Base-by-base conservation (phyloP, 92 coral and sea anemone genomes). In the Nematostella vectensis region DNA sequence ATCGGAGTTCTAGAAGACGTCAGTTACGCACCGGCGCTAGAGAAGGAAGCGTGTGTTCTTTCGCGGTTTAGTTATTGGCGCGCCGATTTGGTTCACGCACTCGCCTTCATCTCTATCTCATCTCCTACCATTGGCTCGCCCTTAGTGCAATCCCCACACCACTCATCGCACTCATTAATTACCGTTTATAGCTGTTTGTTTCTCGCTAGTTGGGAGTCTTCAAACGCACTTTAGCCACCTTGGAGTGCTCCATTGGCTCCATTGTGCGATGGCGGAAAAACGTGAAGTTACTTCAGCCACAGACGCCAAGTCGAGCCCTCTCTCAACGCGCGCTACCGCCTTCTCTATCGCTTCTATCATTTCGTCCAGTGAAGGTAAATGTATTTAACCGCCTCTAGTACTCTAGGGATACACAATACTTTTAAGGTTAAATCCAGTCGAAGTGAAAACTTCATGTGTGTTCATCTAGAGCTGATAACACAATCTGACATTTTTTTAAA, bases 321-420 rank as follows among this genome's bases (percentile, higher is more conserved):
- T 89, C 79, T 89, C 97, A 3, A 65, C 82, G 17, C 85, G 81
- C 42, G 97, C 97, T 30, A 80, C 91, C 1, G 97, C 95, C 27
- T 89, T 89, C 69, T 85, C 97, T 30, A 85, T 89, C 29, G 95
- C 85, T 30, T 85, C 94, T 9, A 55, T 89, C 52, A 89, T 89
- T 71, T 83, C 97, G 25, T 75, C 74, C 58, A 6, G 40, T 33
- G 40, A 33, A 33, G 40, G 40, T 33, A 33, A 6, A 33, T 33
- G 53, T 20, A 21, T 47, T 6, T 9, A 9, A 9, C 44, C 44
- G n/a, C n/a, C 44, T 9, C 44, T 37, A 37, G 11, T 9, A 9
- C n/a, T n/a, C n/a, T n/a, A n/a, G n/a, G n/a, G n/a, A n/a, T n/a
- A n/a, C n/a, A n/a, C n/a, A n/a, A n/a, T n/a, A n/a, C n/a, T n/a